Conservation (phyloP, 37 sponge, comb jelly and placozoan genomes). For the Crambe crambe region DNA sequence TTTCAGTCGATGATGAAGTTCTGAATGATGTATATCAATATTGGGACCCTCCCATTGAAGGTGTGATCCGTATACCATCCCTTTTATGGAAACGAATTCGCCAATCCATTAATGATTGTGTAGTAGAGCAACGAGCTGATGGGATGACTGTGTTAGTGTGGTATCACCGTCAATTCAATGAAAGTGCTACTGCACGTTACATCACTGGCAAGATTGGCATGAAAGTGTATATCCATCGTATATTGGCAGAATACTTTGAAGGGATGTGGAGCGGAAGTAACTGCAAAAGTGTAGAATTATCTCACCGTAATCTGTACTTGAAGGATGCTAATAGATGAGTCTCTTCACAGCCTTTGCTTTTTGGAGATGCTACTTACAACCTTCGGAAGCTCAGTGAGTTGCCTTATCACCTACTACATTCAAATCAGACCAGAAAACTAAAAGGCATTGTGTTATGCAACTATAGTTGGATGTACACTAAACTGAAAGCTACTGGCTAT, state of each 20-base stretch:
- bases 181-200: constrained; percentile 52
- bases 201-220: neutral
- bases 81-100: constrained; percentile 63
- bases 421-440: constrained; percentile 21
- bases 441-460: constrained; percentile 29
- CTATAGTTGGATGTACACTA: constrained; percentile 50
- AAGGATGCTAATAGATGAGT: constrained; percentile 32
- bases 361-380: constrained; percentile 36
- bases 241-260: constrained; percentile 42
- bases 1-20: constrained; percentile 70
- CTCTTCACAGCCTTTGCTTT: constrained; percentile 51
- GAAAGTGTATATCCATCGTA: constrained; percentile 11
- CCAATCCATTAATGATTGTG: constrained; percentile 31
- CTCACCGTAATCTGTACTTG: constrained; percentile 17
- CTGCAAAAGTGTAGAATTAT: constrained; percentile 12
- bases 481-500: constrained; percentile 30
- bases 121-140: constrained; percentile 49
- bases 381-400: constrained; percentile 60
- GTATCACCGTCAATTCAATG: constrained; percentile 78
- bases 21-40: constrained; percentile 73
- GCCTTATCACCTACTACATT: constrained; percentile 39
- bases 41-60: constrained; percentile 62
- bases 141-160: constrained; percentile 48
- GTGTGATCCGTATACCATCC: constrained; percentile 48
- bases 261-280: constrained; percentile 35